These are phyloP conservation scores for Amblyraja radiata DNA, from an alignment of 2,797 vertebrate genomes.

Conservation along the genomic window DNA sequence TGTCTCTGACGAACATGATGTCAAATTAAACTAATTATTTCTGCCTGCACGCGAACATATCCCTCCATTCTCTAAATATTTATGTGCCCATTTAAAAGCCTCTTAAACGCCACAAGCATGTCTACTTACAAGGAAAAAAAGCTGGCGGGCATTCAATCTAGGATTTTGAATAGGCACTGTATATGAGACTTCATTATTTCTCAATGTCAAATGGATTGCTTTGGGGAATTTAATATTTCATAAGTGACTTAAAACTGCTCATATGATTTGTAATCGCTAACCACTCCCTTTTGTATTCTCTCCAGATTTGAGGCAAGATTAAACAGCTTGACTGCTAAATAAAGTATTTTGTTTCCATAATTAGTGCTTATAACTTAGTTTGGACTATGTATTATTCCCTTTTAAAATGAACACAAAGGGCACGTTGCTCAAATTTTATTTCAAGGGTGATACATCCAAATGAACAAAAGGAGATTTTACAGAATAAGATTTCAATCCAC, in stretches of 20 bases:
- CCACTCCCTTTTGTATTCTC: not conserved
- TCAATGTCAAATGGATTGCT: not conserved
- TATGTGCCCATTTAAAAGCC: no score
- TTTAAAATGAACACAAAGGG: not conserved
- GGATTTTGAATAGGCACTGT: not conserved
- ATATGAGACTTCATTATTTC: not conserved
- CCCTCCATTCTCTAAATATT: no score
- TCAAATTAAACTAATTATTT: no score
- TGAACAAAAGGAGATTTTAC: not conserved
- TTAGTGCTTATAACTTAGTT: not conserved
- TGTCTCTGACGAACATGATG: no score
- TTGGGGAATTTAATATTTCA: not conserved
- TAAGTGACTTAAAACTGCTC: not conserved
- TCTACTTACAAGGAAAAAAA: not conserved
- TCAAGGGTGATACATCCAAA: not conserved
- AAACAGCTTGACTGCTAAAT: no score
- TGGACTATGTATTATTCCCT: not conserved
- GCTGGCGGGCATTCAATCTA: not conserved
- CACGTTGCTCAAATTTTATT: constrained; percentile 20
- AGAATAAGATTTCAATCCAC: not conserved
- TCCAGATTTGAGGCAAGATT: not conserved
- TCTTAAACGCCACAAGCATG: no score
- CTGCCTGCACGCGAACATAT: no score
- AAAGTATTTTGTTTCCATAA: not conserved
- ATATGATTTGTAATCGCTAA: not conserved